These are phyloP conservation scores for Antechinus flavipes DNA, from an alignment of 2,113 vertebrate genomes.

Conservation along the genomic window DNA sequence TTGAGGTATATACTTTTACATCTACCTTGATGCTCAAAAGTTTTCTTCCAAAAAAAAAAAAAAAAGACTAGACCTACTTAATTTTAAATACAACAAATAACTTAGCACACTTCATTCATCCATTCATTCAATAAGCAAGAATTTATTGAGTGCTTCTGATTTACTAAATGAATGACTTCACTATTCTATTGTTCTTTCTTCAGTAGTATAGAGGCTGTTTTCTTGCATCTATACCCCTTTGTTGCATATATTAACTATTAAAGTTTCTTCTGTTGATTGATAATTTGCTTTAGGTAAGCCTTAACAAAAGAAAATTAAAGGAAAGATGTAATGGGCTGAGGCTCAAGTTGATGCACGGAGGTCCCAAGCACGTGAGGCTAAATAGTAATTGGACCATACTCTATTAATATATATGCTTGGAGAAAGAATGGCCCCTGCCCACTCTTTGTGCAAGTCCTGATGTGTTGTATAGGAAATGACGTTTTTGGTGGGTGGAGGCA, in stretches of 20 bases:
- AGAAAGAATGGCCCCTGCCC: no score
- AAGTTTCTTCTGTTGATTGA: not conserved
- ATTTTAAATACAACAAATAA: not conserved
- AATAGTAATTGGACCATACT: no score
- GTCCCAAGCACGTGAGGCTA: no score
- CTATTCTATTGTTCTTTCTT: not conserved
- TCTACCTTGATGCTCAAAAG: not conserved
- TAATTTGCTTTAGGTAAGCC: not conserved
- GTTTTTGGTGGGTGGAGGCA: no score
- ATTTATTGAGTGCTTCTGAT: not conserved
- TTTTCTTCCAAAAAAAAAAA: not conserved
- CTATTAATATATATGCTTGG: no score
- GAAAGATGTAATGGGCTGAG: not conserved
- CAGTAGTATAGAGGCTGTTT: not conserved
- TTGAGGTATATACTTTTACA: not conserved
- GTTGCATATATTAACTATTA: slow-evolving; percentile 9
- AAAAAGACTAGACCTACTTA: not conserved
- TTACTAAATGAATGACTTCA: not conserved
- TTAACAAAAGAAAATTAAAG: slow-evolving; percentile 20
- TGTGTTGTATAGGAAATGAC: no score
- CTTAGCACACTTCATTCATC: not conserved
- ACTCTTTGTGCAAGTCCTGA: no score
- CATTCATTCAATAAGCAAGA: not conserved
- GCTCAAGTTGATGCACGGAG: no score
- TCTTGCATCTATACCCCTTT: not conserved